Evolutionary conservation across 2,797 vertebrate species (phyloP), one percentile per base, ranked within the genome.

Genomic region (Cephalopachus bancanus): DNA sequence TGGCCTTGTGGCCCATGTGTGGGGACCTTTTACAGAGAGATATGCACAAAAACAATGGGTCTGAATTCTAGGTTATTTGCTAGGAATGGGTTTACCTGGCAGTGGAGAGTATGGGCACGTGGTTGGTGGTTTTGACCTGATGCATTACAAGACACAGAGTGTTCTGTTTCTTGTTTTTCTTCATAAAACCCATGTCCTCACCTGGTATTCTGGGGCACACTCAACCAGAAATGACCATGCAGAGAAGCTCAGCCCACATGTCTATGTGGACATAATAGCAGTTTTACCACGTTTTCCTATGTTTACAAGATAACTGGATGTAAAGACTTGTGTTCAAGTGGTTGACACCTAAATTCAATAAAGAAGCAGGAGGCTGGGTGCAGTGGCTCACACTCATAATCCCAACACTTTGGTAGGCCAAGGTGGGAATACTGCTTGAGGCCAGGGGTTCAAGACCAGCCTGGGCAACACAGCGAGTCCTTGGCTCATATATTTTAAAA

Each of bases 341-440:
- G 26, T 64, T 24, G 51, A 26, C 55, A 85, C 72, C 78, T 83
- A 91, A 83, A 84, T 75, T 84, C 62, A 94, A 20, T 80, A 88
- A 93, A 26, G 72, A 26, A 75, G 44, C 72, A 75, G 14, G 44
- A 44, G 44, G 44, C 44, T 44, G 44, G 44, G 44, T 44, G 44
- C 44, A 44, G 44, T 44, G 44, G 44, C 44, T 44, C 44, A 44
- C 44, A 44, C 44, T 44, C 44, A 44, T 44, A 44, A 44, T 44
- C 44, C 44, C 44, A 44, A 7, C 44, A 44, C 44, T 44, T 44
- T 44, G 44, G 44, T 44, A 44, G 44, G 44, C 44, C 44, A 44
- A 44, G 6, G 44, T 44, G 44, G 44, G 44, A 44, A 4, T 44
- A 5, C 44, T 44, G 44, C 44, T 44, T 44, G 44, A 44, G 44